A percentile compares a stretch with the other conserved stretches of the same genome.
Conservation (phyloP, 1,140 invertebrate genomes). For the Dreissena rostriformis region DNA sequence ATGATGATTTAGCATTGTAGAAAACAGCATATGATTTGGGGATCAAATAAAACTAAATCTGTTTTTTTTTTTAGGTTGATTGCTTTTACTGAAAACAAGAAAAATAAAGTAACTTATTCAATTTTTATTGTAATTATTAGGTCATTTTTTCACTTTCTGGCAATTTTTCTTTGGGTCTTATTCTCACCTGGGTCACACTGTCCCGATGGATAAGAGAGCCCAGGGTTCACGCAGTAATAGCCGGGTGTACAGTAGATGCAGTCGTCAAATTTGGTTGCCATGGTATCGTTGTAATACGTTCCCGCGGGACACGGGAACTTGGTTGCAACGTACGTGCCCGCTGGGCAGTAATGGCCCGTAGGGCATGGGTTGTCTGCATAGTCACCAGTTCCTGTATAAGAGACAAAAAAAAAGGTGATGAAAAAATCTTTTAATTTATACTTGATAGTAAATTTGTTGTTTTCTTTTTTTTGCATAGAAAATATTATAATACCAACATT, state of each 20-base stretch:
- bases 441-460: neutral
- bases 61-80: too few relatives aligned
- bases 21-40: too few relatives aligned
- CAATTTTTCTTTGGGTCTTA: too few relatives aligned
- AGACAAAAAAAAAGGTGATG: slow-evolving; percentile 42
- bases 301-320: slow-evolving; percentile 75
- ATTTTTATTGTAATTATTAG: too few relatives aligned
- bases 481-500: too few relatives aligned
- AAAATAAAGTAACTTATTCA: too few relatives aligned
- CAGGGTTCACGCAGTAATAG: slow-evolving; percentile 70
- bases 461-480: too few relatives aligned
- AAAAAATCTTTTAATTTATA: neutral
- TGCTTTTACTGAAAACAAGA: too few relatives aligned
- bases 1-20: too few relatives aligned
- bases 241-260: slow-evolving; percentile 74
- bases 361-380: slow-evolving; percentile 71
- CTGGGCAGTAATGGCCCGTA: slow-evolving; percentile 75
- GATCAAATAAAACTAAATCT: too few relatives aligned
- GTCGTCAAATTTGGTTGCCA: slow-evolving; percentile 60
- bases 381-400: slow-evolving; percentile 70
- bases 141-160: too few relatives aligned
- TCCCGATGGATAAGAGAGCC: slow-evolving; percentile 67
- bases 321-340: slow-evolving; percentile 66
- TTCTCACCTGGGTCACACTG: slow-evolving; percentile 67
- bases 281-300: slow-evolving; percentile 76